Conservation (phyloP, 2,888 invertebrate genomes). For the Mechanitis messenoides region DNA sequence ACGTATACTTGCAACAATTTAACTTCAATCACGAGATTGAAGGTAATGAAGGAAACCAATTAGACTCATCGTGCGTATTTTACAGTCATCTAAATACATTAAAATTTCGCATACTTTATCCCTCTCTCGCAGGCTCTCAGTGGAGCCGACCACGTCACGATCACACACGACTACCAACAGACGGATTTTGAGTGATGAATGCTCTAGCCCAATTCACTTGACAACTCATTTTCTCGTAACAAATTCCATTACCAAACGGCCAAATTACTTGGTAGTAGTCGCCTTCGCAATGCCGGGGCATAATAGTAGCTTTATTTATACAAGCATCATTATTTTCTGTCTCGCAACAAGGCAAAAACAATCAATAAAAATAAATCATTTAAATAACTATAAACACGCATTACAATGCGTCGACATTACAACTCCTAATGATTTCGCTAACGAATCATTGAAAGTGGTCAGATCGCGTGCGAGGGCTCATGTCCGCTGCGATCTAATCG, state of each 20-base stretch:
- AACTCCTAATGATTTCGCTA: conserved; percentile 77
- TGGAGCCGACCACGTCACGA: conserved; percentile 35
- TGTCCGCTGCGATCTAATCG: conserved; percentile 41
- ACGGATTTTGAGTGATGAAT: conserved; percentile 55
- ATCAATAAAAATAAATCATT: conserved; percentile 78
- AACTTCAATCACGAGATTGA: conserved; percentile 9
- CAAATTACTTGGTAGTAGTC: conserved; percentile 67
- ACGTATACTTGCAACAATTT: conserved; percentile 2
- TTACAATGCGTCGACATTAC: conserved; percentile 74
- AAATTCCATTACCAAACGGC: conserved; percentile 66
- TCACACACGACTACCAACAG: conserved; percentile 37
- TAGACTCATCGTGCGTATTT: conserved; percentile 22
- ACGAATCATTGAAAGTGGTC: conserved; percentile 76
- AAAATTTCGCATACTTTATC: conserved; percentile 39
- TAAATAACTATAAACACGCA: conserved; percentile 76
- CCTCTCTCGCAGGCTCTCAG: conserved; percentile 36
- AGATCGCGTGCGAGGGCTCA: conserved; percentile 67
- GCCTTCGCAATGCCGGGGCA: conserved; percentile 64
- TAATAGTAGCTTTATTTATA: conserved; percentile 71
- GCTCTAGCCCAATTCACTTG: conserved; percentile 55
- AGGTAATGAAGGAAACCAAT: conserved; percentile 13
- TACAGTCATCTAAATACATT: conserved; percentile 35
- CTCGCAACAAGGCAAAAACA: conserved; percentile 75
- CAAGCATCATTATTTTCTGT: conserved; percentile 75
- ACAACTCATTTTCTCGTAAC: conserved; percentile 74